phyloP scores from a whole-genome alignment of 2,113 vertebrate species.

The cattle (Bos taurus) region DNA sequence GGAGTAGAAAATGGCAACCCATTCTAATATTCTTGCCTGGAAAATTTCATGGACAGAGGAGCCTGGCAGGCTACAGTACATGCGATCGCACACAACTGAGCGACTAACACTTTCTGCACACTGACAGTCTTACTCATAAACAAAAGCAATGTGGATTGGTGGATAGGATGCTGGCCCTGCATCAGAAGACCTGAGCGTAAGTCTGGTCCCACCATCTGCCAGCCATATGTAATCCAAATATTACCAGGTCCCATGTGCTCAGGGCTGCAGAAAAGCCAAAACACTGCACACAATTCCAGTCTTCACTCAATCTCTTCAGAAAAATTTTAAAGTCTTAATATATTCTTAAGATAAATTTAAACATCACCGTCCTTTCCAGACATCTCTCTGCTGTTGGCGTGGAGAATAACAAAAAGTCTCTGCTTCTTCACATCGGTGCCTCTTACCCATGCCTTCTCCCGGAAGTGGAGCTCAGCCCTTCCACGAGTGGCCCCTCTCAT shows the following conservation, averaged over 20 bases:
- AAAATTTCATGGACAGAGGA: background rate
- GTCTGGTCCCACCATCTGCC: background rate
- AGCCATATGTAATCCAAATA: background rate
- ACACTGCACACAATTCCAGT: background rate
- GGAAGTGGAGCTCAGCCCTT: background rate
- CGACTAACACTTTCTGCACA: background rate
- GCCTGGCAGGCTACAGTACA: background rate
- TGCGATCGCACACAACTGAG: rapidly evolving
- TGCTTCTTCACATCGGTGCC: background rate
- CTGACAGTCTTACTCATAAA: background rate
- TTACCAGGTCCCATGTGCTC: background rate
- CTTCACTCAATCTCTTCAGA: background rate
- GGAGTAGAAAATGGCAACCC: background rate
- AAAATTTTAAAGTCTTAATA: background rate
- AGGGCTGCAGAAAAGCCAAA: background rate
- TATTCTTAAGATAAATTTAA: background rate
- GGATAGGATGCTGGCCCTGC: background rate
- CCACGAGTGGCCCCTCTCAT: background rate
- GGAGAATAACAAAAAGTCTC: background rate
- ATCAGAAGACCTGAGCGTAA: background rate
- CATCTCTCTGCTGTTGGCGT: background rate
- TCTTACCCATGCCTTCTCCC: background rate
- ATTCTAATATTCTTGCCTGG: background rate
- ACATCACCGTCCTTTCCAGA: background rate
- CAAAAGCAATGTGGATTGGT: background rate